A percentile compares a stretch with the other conserved stretches of the same genome.
Evolutionary conservation across 2,113 vertebrate species (phyloP).

Genomic region (Catharus minimus): DNA sequence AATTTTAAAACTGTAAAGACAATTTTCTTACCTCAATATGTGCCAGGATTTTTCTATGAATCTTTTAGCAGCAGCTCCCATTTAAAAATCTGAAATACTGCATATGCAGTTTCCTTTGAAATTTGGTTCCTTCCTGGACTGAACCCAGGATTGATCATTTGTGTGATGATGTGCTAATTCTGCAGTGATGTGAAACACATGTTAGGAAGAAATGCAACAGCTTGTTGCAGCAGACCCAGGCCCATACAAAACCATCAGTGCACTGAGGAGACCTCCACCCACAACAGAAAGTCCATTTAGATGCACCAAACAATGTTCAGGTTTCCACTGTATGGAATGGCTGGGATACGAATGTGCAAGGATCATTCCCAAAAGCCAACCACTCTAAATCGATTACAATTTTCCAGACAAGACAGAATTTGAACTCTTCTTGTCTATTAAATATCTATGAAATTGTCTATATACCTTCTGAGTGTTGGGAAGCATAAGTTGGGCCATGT

Average conservation of each 20-base stretch:
- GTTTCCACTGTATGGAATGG: neutral
- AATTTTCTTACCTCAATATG: neutral
- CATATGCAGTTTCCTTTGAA: neutral
- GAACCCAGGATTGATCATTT: neutral
- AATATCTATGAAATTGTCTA: neutral
- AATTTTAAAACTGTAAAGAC: neutral
- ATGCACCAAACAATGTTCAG: neutral
- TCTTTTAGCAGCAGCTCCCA: neutral
- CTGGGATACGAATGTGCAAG: neutral
- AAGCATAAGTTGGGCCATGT: neutral
- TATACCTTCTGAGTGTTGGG: neutral
- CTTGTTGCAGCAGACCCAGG: neutral
- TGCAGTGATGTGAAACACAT: constrained; percentile 15
- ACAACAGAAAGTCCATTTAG: neutral
- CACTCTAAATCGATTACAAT: neutral
- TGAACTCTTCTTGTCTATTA: neutral
- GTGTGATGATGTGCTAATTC: constrained; percentile 32
- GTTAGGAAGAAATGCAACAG: neutral
- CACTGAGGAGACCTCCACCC: neutral
- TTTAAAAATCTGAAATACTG: neutral
- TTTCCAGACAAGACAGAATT: neutral
- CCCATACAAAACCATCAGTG: neutral
- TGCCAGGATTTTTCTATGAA: neutral
- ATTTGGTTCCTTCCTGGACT: neutral
- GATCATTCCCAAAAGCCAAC: neutral